Base-by-base conservation (phyloP, 2,113 vertebrate genomes). In the Dipodomys stephensi region DNA sequence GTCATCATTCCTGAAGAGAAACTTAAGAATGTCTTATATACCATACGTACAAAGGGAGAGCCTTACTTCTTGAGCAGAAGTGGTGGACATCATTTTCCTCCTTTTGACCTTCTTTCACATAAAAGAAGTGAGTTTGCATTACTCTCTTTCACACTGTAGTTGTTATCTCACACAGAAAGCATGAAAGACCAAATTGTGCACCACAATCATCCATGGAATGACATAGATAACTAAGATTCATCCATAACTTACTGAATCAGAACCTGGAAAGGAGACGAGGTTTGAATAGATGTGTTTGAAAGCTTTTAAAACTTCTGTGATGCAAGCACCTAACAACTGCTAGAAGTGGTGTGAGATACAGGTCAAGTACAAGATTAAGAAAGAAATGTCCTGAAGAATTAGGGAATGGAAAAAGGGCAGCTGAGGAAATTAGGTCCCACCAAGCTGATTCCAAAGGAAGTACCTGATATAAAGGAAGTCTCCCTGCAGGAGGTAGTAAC, bases 201-300 rank as follows among this genome's bases (percentile, higher is more conserved):
- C 23, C 7, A 69, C 39, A 86, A 68, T 83, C 35, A 57, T 71
- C 49, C 62, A 16, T 90, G 39, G 25, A 46, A 74, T 76, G 77
- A 46, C 80, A 44, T n/a, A 65, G 68, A 82, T n/a, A 8, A 18
- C n/a, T 44, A 60, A 79, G 9, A 30, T 65, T 30, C 23, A 90
- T 15, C 18, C 83, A 44, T 88, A 69, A 84, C 27, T 68, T 84
- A 46, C 8, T 77, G 81, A 80, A 27, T 88, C 73, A 90, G 71
- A 83, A 69, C 83, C 44, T 83, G 64, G 19, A 81, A 94, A 80
- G 35, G 53, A 28, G 30, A 60, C 69, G 82, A 39, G 22, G 19
- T 60, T 92, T 91, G 27, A 90, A 88, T 6, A 93, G 30, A 32
- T 46, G 10, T 71, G 18, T 19, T 87, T 92, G 78, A 78, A 95